These are phyloP conservation scores for Condylura cristata DNA, from an alignment of 2,113 vertebrate genomes.

Conservation along the genomic window DNA sequence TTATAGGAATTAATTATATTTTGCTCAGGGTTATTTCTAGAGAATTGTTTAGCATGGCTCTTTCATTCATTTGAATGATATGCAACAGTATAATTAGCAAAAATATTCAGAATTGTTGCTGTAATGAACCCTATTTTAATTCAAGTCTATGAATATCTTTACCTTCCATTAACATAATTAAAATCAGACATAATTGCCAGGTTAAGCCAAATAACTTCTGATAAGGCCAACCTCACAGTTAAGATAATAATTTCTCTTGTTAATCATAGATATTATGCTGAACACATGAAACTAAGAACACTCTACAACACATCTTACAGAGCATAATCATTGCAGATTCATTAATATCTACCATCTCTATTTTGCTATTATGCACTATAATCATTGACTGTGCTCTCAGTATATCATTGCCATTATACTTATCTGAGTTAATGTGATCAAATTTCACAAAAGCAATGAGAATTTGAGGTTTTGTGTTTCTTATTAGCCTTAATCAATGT, in stretches of 20 bases:
- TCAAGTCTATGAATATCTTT: constrained; percentile 44
- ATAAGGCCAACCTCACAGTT: constrained; percentile 39
- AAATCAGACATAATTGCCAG: constrained; percentile 47
- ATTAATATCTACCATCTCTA: background rate
- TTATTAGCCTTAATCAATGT: constrained; percentile 24
- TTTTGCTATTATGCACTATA: background rate
- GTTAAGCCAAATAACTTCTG: constrained; percentile 55
- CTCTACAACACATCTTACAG: background rate
- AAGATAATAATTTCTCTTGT: constrained; percentile 38
- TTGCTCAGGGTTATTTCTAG: constrained; percentile 36
- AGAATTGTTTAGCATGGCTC: constrained; percentile 30
- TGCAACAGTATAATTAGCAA: constrained; percentile 45
- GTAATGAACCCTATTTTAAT: constrained; percentile 28
- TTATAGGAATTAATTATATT: constrained; percentile 17
- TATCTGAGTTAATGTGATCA: background rate
- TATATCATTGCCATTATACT: background rate
- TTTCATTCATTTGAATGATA: constrained; percentile 55
- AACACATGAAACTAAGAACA: constrained; percentile 35
- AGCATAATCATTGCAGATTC: constrained; percentile 27
- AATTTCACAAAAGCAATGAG: constrained; percentile 27
- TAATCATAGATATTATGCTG: constrained; percentile 7
- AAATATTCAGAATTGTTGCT: constrained; percentile 41
- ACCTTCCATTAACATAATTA: constrained; percentile 50
- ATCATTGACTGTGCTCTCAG: background rate
- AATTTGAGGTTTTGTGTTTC: background rate